Evolutionary conservation across 2,888 invertebrate genomes (phyloP).

Genomic region (Caenorhabditis macrosperma): DNA sequence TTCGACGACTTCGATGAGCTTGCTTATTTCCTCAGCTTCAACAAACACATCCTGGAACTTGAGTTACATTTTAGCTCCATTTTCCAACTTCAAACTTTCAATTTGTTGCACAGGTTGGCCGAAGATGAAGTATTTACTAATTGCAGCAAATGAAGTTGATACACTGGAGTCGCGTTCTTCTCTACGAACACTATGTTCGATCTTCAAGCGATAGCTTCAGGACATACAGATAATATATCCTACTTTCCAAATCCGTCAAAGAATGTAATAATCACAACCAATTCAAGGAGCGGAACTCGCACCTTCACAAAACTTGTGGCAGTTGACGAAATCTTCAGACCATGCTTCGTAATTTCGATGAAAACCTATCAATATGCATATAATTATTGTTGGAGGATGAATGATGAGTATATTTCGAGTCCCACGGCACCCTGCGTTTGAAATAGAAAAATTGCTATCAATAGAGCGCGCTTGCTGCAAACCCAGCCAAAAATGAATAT

Average conservation of each 20-base stretch:
- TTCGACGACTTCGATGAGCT: slow-evolving; percentile 31
- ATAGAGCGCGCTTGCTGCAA: no score
- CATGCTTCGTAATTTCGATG: slow-evolving; percentile 54
- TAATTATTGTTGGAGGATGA: no score
- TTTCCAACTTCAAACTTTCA: slow-evolving; percentile 10
- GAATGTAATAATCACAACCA: slow-evolving; percentile 41
- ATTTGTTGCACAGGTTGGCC: slow-evolving; percentile 16
- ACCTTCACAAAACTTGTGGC: slow-evolving; percentile 17
- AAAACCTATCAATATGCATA: slow-evolving; percentile 43
- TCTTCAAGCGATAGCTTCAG: slow-evolving; percentile 1
- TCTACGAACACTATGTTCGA: slow-evolving; percentile 39
- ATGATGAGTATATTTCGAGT: no score
- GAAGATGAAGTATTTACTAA: slow-evolving; percentile 16
- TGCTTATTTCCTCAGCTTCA: slow-evolving; percentile 41
- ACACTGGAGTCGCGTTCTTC: slow-evolving; percentile 20
- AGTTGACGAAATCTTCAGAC: slow-evolving; percentile 45
- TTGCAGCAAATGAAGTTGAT: slow-evolving; percentile 38
- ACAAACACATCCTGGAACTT: slow-evolving; percentile 15
- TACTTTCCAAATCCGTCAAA: slow-evolving; percentile 60
- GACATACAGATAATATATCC: background rate
- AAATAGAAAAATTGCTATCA: no score
- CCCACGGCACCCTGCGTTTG: no score
- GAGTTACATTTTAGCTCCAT: background rate
- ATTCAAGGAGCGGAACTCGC: slow-evolving; percentile 55
- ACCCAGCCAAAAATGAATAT: no score